Base-by-base conservation (phyloP, 2,888 invertebrate genomes). In the Xestia c-nigrum region DNA sequence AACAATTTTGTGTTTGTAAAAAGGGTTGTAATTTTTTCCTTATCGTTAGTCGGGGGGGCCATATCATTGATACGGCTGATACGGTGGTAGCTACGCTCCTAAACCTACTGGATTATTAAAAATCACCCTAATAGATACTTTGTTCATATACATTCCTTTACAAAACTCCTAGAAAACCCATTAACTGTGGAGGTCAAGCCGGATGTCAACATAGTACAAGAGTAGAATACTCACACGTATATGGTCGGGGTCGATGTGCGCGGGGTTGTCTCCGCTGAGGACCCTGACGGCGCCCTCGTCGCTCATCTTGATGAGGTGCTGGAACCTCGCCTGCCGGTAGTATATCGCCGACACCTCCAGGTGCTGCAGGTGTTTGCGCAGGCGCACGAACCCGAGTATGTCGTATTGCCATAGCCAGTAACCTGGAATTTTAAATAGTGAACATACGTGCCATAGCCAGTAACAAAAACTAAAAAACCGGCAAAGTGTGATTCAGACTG, bases 321-420 rank as follows among this genome's bases (percentile, higher is more conserved):
- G 64, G 81, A 87, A 89, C 43, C 74, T 74, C 43, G 83, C 83
- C 76, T 87, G 92, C 52, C 86, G 85, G 55, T 79, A 81, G 90
- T 92, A 92, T 66, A 95, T 84, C 0, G 95, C 90, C 0, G 96
- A 95, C 76, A 96, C 88, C 31, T 95, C 94, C 40, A 96, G 86
- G 7, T 86, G 83, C 3, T 83, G 79, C 40, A 96, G 87, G 0
- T 91, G 81, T 46, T 90, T 90, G 76, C 96, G 93, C 21, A 97
- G 92, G 0, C 96, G 93, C 19, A 93, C 94, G 89, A 95, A 94
- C 2, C 96, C 96, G 0, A 95, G 85, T 16, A 97, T 65, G 85
- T 97, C 96, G 91, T 96, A 95, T 70, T 96, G 93, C 93, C 95
- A 95, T 40, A 96, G 82, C 96, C 96, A 96, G 89, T 96, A 96